phyloP scores from a whole-genome alignment of 2,888 invertebrate species.

The Papilio demoleus region DNA sequence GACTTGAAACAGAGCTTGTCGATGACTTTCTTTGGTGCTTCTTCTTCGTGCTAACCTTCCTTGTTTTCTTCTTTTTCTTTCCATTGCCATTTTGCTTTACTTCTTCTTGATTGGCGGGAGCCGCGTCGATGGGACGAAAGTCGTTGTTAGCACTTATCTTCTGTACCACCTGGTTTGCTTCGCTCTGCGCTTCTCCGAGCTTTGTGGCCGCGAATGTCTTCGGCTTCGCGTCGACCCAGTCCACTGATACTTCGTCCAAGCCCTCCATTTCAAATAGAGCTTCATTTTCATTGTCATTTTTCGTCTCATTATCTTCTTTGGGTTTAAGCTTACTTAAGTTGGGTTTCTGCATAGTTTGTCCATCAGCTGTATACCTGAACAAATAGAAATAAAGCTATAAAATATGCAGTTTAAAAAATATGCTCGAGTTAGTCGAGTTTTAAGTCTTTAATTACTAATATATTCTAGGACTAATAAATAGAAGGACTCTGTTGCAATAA shows the following conservation, averaged over 20 bases:
- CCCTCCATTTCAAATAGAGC: constrained; percentile 88
- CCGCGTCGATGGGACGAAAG: constrained; percentile 84
- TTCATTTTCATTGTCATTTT: constrained; percentile 75
- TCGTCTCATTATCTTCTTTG: constrained; percentile 51
- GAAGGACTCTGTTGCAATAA: background rate
- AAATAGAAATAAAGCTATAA: constrained; percentile 27
- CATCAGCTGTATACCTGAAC: constrained; percentile 84
- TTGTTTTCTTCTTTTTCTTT: constrained; percentile 90
- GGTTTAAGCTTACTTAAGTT: constrained; percentile 79
- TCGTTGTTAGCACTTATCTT: constrained; percentile 86
- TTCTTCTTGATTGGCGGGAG: constrained; percentile 69
- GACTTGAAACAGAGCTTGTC: constrained; percentile 79
- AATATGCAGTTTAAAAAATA: too few relatives aligned
- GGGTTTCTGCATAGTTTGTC: constrained; percentile 81
- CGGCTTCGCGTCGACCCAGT: constrained; percentile 79
- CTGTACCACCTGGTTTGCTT: constrained; percentile 81
- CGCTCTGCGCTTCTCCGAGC: constrained; percentile 73
- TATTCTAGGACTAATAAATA: too few relatives aligned
- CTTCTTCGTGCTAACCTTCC: constrained; percentile 91
- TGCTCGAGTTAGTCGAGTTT: too few relatives aligned
- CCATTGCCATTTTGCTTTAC: constrained; percentile 81
- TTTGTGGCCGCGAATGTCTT: constrained; percentile 83
- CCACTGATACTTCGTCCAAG: constrained; percentile 80
- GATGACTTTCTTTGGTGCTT: constrained; percentile 90
- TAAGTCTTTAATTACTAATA: background rate